These are phyloP conservation scores for Aphelocoma coerulescens DNA, from an alignment of 2,113 vertebrate genomes.

Conservation along the genomic window DNA sequence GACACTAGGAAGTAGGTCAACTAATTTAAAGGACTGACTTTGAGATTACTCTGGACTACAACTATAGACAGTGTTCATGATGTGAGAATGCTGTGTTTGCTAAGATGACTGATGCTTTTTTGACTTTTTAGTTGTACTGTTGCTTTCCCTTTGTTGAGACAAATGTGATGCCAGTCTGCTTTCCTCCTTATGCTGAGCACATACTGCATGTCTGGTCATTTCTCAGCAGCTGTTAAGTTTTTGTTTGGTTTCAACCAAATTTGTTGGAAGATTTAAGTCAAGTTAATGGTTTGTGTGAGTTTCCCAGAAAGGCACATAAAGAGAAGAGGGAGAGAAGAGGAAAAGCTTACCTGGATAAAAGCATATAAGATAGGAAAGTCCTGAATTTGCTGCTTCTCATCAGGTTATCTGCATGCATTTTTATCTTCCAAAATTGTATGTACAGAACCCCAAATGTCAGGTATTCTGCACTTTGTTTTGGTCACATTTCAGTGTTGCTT, in stretches of 20 bases:
- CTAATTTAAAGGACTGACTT: not conserved
- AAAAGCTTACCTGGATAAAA: not conserved
- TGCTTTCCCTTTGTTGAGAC: not conserved
- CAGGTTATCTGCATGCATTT: not conserved
- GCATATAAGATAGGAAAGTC: not conserved
- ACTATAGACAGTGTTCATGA: not conserved
- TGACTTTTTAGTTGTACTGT: not conserved
- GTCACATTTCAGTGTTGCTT: not conserved
- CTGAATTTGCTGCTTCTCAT: not conserved
- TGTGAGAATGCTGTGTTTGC: not conserved
- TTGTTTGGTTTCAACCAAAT: not conserved
- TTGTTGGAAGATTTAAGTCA: not conserved
- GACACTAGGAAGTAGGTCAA: not conserved
- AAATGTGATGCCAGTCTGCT: not conserved
- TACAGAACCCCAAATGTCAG: not conserved
- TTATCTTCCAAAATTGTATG: not conserved
- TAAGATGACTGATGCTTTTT: not conserved
- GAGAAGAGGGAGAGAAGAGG: not conserved
- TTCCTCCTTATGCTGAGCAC: not conserved
- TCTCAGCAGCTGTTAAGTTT: not conserved
- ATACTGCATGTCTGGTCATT: accelerated
- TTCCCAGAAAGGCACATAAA: not conserved
- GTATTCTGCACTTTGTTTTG: not conserved
- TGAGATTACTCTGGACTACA: not conserved
- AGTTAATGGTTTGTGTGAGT: not conserved